These are phyloP conservation scores for Myathropa florea DNA, from an alignment of 2,888 invertebrate genomes.

Conservation along the genomic window DNA sequence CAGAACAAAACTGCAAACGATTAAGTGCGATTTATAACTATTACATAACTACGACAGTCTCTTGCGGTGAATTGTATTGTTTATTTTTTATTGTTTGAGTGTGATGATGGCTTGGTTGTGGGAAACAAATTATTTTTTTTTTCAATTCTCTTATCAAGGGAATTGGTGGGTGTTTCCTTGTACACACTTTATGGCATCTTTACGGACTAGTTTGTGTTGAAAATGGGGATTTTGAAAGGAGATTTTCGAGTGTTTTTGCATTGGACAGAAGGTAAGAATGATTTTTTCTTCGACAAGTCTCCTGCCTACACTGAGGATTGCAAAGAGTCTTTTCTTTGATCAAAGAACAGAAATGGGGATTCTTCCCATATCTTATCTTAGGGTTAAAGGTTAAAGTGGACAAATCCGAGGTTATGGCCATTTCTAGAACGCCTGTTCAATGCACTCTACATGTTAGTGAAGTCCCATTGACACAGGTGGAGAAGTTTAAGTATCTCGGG, in stretches of 20 bases:
- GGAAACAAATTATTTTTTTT: neutral
- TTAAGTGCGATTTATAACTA: slow-evolving; percentile 15
- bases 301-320: too few species aligned
- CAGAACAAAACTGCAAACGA: slow-evolving; percentile 11
- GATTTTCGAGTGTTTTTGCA: neutral
- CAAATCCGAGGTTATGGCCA: too few species aligned
- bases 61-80: slow-evolving; percentile 60
- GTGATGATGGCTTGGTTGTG: neutral
- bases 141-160: neutral
- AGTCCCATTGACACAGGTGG: too few species aligned
- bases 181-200: neutral
- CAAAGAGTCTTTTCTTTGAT: too few species aligned
- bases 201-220: neutral
- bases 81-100: slow-evolving; percentile 30
- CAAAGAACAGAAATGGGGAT: too few species aligned
- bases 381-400: too few species aligned
- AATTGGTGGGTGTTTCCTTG: neutral
- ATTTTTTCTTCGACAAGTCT: too few species aligned
- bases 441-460: too few species aligned
- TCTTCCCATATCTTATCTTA: too few species aligned
- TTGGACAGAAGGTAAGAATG: too few species aligned
- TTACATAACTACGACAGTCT: slow-evolving; percentile 64
- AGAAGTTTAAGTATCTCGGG: too few species aligned
- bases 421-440: too few species aligned
- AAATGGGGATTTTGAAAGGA: neutral